Evolutionary conservation across 2,113 vertebrate species (phyloP), one percentile per base, ranked within the genome.

Genomic region (Archilochus colubris): DNA sequence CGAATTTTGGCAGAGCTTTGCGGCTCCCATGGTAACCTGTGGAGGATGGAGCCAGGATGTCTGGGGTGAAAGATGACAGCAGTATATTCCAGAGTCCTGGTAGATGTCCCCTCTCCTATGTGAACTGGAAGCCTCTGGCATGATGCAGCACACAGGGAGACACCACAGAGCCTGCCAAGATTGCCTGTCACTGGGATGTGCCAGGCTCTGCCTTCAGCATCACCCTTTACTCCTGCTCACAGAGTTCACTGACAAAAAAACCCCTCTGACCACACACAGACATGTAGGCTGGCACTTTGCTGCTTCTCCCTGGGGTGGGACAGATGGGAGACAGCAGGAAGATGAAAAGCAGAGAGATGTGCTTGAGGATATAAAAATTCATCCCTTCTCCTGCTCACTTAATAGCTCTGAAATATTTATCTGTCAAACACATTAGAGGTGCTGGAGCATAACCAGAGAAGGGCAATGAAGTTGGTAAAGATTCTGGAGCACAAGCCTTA

Each of bases 61-160:
- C 96, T 96, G 91, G 72, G 68, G 51, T 94, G 82, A 83, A 89
- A 83, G 92, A 95, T 85, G 91, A 75, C 75, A 79, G 86, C 7
- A 4, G 19, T 93, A 59, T n/a, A 28, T 51, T 88, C 82, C 20
- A 74, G 78, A 84, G 53, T 23, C 14, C 38, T 0, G 0, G 62
- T 44, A 54, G 69, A 55, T 66, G 51, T 63, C 69, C 74, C 44
- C 64, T 82, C 5, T 0, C 4, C 3, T n/a, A 44, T 0, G 0
- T 83, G 63, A 74, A 7, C 84, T 57, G 43, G 75, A 81, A 91
- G 16, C 53, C 64, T 77, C 27, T 69, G 43, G 10, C 31, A 25
- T 77, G 83, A 85, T 16, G 5, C 77, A 95, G 82, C 58, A 74
- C 5, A 0, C 0, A 5, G 72, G 46, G 78, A 82, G 33, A 66